A percentile compares a stretch with the other conserved stretches of the same genome.
Evolutionary conservation across 2,113 vertebrate species (phyloP).

Genomic region (Semnornis frantzii): DNA sequence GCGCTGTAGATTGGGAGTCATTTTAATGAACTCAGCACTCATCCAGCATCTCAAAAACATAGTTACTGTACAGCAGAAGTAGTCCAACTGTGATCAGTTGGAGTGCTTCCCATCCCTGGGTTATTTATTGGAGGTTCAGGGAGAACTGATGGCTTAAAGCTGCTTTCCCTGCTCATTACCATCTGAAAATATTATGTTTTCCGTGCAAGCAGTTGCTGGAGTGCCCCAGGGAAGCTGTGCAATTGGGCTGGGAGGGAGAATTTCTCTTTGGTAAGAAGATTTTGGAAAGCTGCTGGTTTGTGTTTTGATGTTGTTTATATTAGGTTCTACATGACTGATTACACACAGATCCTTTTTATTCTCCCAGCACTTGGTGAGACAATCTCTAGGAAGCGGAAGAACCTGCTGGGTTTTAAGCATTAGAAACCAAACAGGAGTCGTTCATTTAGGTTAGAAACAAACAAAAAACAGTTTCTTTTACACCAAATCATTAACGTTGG

Average conservation of each 20-base stretch:
- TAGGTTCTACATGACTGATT: slow-evolving; percentile 31
- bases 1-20: neutral
- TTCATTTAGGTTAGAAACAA: slow-evolving; percentile 18
- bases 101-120: slow-evolving; percentile 22
- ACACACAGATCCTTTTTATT: neutral
- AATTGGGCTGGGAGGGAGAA: neutral
- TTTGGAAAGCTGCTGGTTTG: slow-evolving; percentile 38
- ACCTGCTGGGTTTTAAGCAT: neutral
- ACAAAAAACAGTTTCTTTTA: slow-evolving; percentile 17
- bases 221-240: slow-evolving; percentile 28
- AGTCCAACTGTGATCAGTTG: slow-evolving; percentile 46
- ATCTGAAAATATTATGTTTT: slow-evolving; percentile 53
- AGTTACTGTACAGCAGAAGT: slow-evolving; percentile 1
- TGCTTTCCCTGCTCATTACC: slow-evolving; percentile 51
- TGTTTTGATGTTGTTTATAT: slow-evolving; percentile 7
- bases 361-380: neutral
- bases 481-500: neutral
- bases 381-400: neutral
- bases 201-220: slow-evolving; percentile 27
- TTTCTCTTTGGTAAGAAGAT: slow-evolving; percentile 21
- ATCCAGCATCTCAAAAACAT: neutral
- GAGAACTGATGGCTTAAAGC: slow-evolving; percentile 38
- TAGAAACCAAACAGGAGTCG: neutral
- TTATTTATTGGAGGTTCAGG: slow-evolving; percentile 32
- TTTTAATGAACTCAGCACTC: slow-evolving; percentile 43